A percentile compares a stretch with the other conserved stretches of the same genome.
Conservation (phyloP, 2,797 vertebrate genomes). For the Microtus obscurus region DNA sequence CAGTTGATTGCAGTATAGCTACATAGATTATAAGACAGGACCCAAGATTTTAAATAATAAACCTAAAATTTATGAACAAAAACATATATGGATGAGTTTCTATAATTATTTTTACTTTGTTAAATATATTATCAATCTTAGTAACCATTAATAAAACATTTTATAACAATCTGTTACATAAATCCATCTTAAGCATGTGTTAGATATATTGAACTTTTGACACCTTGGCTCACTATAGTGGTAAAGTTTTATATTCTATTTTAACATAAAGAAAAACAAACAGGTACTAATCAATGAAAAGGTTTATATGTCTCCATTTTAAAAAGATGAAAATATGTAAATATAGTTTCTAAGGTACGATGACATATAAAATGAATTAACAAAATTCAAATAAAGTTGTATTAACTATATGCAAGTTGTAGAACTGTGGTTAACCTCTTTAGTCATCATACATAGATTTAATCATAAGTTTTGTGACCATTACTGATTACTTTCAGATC, state of each 20-base stretch:
- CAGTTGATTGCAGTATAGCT: neutral
- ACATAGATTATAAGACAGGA: neutral
- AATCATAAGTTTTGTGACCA: neutral
- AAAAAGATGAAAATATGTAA: neutral
- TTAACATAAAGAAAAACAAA: slow-evolving; percentile 19
- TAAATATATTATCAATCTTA: slow-evolving; percentile 13
- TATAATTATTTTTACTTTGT: neutral
- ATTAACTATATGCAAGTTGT: neutral
- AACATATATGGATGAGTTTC: neutral
- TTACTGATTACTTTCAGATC: neutral
- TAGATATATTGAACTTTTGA: neutral
- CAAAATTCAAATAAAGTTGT: neutral
- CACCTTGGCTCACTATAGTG: neutral
- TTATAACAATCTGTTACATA: neutral
- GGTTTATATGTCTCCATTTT: neutral
- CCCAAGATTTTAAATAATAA: neutral
- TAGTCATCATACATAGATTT: neutral
- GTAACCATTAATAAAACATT: neutral
- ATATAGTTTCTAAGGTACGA: neutral
- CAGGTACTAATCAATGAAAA: neutral
- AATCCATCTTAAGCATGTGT: neutral
- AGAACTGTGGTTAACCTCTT: neutral
- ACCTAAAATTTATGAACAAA: neutral
- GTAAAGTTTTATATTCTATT: neutral
- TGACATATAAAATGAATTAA: neutral